Evolutionary conservation across 2,797 vertebrate species (phyloP).

Genomic region (Myotis planiceps): DNA sequence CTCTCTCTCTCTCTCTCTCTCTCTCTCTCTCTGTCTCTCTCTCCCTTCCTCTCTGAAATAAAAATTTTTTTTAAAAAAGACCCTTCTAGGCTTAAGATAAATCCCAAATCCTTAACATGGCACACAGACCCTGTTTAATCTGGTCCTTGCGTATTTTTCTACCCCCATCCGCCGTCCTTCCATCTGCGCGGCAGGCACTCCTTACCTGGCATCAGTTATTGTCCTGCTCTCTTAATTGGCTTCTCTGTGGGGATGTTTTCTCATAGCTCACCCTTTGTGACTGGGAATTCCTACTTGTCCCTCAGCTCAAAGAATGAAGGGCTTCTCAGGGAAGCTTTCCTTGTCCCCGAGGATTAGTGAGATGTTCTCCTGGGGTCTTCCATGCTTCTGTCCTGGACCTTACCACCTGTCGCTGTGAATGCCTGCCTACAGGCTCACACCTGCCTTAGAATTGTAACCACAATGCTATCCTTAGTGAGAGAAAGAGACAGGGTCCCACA

Average conservation of each 20-base stretch:
- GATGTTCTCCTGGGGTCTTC: neutral
- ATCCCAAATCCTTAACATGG: neutral
- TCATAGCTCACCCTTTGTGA: neutral
- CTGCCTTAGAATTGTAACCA: neutral
- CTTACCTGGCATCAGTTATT: neutral
- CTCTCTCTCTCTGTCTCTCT: no score
- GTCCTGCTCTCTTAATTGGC: no score
- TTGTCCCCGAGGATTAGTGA: neutral
- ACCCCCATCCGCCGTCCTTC: neutral
- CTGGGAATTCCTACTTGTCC: neutral
- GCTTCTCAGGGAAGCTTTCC: neutral
- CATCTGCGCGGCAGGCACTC: rapidly evolving
- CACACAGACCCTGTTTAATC: neutral
- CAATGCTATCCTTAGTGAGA: neutral
- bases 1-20: no score
- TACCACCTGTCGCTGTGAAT: neutral
- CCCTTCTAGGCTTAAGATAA: neutral
- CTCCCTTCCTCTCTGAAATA: no score
- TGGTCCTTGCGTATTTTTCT: neutral
- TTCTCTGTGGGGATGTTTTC: neutral
- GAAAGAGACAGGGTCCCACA: neutral
- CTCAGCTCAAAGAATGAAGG: neutral
- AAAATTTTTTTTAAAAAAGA: no score
- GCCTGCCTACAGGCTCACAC: rapidly evolving
- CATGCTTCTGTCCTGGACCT: no score